Evolutionary conservation across 2,113 vertebrate species (phyloP), one percentile per base, ranked within the genome.

Genomic region (Illadopsis cleaveri): DNA sequence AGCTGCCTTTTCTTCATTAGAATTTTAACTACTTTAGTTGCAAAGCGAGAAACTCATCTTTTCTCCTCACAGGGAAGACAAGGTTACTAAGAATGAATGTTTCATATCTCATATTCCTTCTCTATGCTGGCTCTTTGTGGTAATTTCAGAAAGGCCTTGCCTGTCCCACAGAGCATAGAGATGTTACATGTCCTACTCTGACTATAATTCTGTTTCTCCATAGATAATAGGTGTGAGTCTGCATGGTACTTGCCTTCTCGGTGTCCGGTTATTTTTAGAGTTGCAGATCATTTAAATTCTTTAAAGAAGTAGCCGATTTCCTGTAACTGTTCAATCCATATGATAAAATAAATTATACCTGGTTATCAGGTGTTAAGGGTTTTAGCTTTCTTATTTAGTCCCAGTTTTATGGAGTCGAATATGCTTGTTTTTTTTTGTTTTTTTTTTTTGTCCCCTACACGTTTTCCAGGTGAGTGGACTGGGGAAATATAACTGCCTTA

Each of bases 21-120:
- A 9, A 30, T 87, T 95, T 94, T 87, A 48, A 15, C 21, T 56
- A n/a, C 14, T 47, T 75, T 76, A 48, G 31, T 42, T 88, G 61
- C 53, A 71, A 69, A 71, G 16, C 0, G 0, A 62, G 22, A 18
- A 58, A 40, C 0, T 0, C 4, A 31, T 48, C 15, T 82, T 70
- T 66, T 82, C 44, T 60, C 11, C 45, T 82, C 10, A 14, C 10
- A n/a, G 22, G 44, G 40, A 91, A 48, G 33, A 68, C 24, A 62
- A 85, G 28, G 13, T 22, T 82, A 6, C 40, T 50, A 70, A 84
- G n/a, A 91, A 53, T 42, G 42, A 53, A 27, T 86, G 16, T 37
- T 61, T 80, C n/a, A 22, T 72, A 40, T 51, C 10, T n/a, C n/a
- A n/a, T n/a, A n/a, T 17, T 1, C 19, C 47, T 80, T 20, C n/a